Evolutionary conservation across 1,140 invertebrate genomes (phyloP).

Genomic region (Drosophila sproati): DNA sequence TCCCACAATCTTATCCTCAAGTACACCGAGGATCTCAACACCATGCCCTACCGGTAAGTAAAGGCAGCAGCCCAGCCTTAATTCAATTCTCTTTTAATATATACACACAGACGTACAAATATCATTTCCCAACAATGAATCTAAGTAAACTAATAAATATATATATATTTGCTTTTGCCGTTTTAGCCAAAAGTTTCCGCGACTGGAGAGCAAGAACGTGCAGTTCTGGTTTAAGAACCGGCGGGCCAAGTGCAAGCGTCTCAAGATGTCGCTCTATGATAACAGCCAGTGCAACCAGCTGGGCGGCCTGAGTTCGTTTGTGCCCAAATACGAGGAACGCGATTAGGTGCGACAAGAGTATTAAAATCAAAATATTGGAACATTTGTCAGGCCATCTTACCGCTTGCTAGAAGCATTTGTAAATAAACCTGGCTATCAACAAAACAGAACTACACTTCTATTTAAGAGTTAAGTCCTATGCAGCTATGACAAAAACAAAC

Average conservation of each 20-base stretch:
- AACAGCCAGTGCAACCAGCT: constrained; percentile 86
- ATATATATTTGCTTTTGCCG: not conserved
- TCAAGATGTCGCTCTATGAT: constrained; percentile 94
- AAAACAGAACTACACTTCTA: constrained; percentile 6
- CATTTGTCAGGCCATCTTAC: not conserved
- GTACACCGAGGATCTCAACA: constrained; percentile 98
- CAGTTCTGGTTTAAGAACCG: constrained; percentile 99
- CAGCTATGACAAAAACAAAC: constrained; percentile 13
- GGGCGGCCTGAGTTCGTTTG: constrained; percentile 67
- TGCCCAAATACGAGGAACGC: constrained; percentile 81
- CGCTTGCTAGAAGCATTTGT: constrained; percentile 15
- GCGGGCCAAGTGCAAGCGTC: constrained; percentile 96
- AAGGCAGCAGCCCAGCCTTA: not conserved
- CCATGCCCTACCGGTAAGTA: constrained; percentile 91
- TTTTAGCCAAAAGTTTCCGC: constrained; percentile 94
- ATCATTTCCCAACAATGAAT: not conserved
- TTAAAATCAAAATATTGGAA: constrained; percentile 28
- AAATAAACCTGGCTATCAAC: constrained; percentile 18
- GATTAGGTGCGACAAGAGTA: constrained; percentile 48
- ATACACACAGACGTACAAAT: too few species aligned
- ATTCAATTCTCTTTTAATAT: not conserved
- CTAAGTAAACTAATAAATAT: constrained; percentile 9
- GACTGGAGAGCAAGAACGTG: constrained; percentile 98
- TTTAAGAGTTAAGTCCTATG: constrained; percentile 10
- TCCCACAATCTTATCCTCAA: constrained; percentile 98